Evolutionary conservation across 2,888 invertebrate genomes (phyloP), one percentile per base, ranked within the genome.

Genomic region (Drosophila multiciliata): DNA sequence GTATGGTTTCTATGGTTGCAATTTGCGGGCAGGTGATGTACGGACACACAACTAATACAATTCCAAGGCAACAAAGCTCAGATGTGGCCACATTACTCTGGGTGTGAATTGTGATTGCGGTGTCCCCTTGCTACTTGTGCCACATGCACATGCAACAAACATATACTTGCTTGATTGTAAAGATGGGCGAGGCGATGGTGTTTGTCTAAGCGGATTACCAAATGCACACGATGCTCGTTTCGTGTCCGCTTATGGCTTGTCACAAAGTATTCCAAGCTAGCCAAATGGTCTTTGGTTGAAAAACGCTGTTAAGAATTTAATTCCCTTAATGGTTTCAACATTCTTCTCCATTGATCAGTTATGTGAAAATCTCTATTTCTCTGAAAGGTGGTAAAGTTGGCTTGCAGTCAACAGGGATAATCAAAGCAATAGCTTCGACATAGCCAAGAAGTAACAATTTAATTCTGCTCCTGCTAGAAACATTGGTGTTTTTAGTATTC

Each of bases 121-220:
- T 59, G 58, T 59, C 38, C 5, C 35, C 42, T 20, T 29, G 38
- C 32, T 40, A 57, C 42, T 42, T 32, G 12, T 52, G n/a, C n/a
- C 60, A 35, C 53, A 57, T 42, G 32, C 57, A 17, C 35, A 50
- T 36, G 32, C 55, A 49, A 7, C 32, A 23, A 15, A 35, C 36
- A 62, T 54, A 5, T 23, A 55, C 36, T n/a, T 61, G 32, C 60
- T 11, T 20, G 20, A 42, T 35, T 64, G 63, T 60, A 58, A 64
- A 38, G 53, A 54, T 23, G 52, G 62, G 71, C 50, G 54, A 57
- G 61, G 69, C 54, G 36, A 57, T 53, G 66, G 59, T 69, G 64
- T 81, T 69, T 57, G 63, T 70, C 55, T 81, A 84, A 82, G 80
- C 73, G 75, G 80, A 77, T 83, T 84, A 71, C 26, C 53, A 70